Percentiles rank a stretch among this genome's conserved stretches.
These are phyloP conservation scores for Macrostomum lignano DNA, from an alignment of 1,140 invertebrate genomes.

Conservation along the genomic window DNA sequence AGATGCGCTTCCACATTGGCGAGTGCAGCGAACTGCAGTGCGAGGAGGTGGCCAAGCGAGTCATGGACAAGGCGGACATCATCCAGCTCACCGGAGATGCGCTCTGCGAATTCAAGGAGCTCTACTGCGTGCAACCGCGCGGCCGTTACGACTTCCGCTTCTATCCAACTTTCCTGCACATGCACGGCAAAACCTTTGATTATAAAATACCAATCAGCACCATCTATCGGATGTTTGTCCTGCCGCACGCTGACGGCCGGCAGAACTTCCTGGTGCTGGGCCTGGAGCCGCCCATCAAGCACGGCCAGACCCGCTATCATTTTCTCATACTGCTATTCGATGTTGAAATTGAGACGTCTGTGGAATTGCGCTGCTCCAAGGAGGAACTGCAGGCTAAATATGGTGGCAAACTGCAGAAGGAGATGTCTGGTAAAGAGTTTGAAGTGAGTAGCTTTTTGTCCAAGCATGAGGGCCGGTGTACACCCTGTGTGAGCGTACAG, in stretches of 20 bases:
- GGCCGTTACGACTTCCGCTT: conserved; percentile 99
- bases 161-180: conserved; percentile 79
- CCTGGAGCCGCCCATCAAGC: conserved; percentile 91
- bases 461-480: conserved; percentile 77
- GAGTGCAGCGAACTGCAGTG: conserved; percentile 34
- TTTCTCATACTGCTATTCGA: conserved; percentile 76
- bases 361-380: conserved; percentile 67
- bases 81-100: conserved; percentile 88
- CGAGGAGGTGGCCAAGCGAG: conserved; percentile 55
- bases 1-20: conserved; percentile 90
- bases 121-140: conserved; percentile 86
- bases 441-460: conserved; percentile 50
- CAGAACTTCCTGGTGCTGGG: conserved; percentile 88
- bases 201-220: conserved; percentile 95
- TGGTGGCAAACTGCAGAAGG: conserved; percentile 63
- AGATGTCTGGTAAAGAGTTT: conserved; percentile 64
- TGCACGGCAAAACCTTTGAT: conserved; percentile 98
- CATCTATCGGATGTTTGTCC: conserved; percentile 61
- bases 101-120: conserved; percentile 75
- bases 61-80: conserved; percentile 82
- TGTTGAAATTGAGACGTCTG: conserved; percentile 57
- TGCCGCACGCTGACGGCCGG: conserved; percentile 84
- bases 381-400: conserved; percentile 71
- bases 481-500: conserved; percentile 31
- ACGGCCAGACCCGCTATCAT: conserved; percentile 72